Evolutionary conservation across 2,797 vertebrate species (phyloP), one percentile per base, ranked within the genome.

Genomic region (Crenuchus spilurus): DNA sequence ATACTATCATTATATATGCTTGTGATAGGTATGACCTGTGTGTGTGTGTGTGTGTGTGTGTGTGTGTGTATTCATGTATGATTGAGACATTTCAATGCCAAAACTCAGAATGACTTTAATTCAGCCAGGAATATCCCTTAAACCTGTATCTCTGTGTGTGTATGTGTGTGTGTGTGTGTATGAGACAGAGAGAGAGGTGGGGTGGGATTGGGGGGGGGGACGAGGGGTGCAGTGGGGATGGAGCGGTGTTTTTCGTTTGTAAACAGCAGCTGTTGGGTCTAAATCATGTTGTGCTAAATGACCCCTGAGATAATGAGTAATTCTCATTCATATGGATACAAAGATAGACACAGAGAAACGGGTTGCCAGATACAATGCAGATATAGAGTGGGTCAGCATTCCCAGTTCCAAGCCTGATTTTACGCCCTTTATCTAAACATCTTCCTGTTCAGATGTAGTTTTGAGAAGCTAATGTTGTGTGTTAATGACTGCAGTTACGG

Each of bases 201-300:
- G n/a, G n/a, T n/a, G n/a, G n/a, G n/a, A n/a, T n/a, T n/a, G n/a
- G n/a, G n/a, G n/a, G n/a, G n/a, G n/a, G n/a, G n/a, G n/a, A n/a
- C n/a, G n/a, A n/a, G n/a, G n/a, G n/a, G n/a, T n/a, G 42, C 1
- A 60, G 22, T 33, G 28, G 63, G 57, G 57, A 42, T 20, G 39
- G 10, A 14, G 46, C 22, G 22, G 48, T 57, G 24, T 67, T 69
- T 52, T 67, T 46, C 61, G 67, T 72, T 75, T 55, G 76, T 77
- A 81, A 81, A 77, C 77, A 79, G 65, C 74, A 81, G 77, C 75
- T 81, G 77, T 75, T 77, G 65, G 74, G 41, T 70, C 70, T 81
- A 72, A 79, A 79, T 75, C 79, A 75, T 75, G 70, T 74, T 58
- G 58, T 42, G 22, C 52, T 70, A 78, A 77, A 78, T 75, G 44